A percentile compares a stretch with the other conserved stretches of the same genome.
Evolutionary conservation across 2,113 vertebrate genomes (phyloP).

Genomic region (Brienomyrus longianalis): DNA sequence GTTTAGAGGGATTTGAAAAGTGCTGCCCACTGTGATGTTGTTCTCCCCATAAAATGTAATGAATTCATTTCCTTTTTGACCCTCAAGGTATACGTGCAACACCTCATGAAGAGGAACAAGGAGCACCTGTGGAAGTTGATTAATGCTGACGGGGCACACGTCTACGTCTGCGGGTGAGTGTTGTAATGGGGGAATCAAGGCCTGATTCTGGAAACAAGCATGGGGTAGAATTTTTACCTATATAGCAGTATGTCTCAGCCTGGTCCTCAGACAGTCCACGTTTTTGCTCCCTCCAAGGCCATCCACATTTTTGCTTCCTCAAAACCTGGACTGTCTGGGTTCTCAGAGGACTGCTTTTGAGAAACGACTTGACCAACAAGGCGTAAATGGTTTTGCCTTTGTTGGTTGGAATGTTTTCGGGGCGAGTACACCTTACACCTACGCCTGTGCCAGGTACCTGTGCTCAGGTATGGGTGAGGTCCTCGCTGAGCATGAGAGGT

Average conservation of each 20-base stretch:
- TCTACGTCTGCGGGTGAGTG: conserved; percentile 76
- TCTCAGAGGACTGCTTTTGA: background rate
- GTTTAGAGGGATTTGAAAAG: background rate
- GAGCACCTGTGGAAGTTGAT: conserved; percentile 71
- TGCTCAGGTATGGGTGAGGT: background rate
- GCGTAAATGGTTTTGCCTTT: background rate
- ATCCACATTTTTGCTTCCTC: background rate
- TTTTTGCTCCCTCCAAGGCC: background rate
- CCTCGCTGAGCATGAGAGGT: background rate
- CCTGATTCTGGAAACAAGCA: background rate
- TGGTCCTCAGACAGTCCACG: background rate
- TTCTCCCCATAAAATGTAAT: background rate
- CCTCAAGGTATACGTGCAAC: conserved; percentile 75
- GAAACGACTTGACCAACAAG: background rate
- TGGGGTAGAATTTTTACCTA: background rate
- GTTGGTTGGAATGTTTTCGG: background rate
- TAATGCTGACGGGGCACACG: conserved; percentile 59
- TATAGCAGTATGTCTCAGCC: background rate
- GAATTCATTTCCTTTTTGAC: background rate
- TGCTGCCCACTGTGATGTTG: background rate
- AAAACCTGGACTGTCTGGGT: background rate
- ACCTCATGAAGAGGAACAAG: conserved; percentile 70
- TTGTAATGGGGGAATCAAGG: background rate
- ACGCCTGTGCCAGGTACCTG: background rate
- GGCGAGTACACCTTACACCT: background rate